A percentile compares a stretch with the other conserved stretches of the same genome.
Conservation (phyloP, 1,140 invertebrate genomes). For the Lucilia sericata region DNA sequence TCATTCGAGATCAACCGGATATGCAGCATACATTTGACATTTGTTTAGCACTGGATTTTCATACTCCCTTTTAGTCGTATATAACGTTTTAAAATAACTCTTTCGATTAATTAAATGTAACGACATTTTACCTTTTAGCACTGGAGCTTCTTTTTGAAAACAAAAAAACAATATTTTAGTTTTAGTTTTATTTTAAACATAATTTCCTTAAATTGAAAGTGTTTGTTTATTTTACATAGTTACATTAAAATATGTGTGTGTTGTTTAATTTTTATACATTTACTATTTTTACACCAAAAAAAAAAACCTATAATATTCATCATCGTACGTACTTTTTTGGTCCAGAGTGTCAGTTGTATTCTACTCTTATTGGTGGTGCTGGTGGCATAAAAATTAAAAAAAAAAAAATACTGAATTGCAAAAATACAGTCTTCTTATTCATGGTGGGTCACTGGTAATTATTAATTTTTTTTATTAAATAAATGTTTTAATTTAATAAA, state of each 20-base stretch:
- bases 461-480: slow-evolving; percentile 49
- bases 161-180: not conserved
- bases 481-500: slow-evolving; percentile 46
- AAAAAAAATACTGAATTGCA: slow-evolving; percentile 32
- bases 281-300: not conserved
- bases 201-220: not conserved
- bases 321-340: slow-evolving; percentile 31
- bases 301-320: slow-evolving; percentile 23
- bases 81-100: too few relatives aligned
- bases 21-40: too few relatives aligned
- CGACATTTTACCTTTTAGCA: not conserved
- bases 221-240: slow-evolving; percentile 3
- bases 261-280: slow-evolving; percentile 13
- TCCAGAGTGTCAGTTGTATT: slow-evolving; percentile 46
- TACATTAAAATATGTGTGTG: slow-evolving; percentile 7
- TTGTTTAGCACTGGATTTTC: too few relatives aligned
- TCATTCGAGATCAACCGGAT: too few relatives aligned
- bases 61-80: too few relatives aligned
- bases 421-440: slow-evolving; percentile 33
- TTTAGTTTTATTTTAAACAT: not conserved
- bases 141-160: not conserved
- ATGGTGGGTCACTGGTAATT: slow-evolving; percentile 46
- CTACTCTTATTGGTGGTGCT: slow-evolving; percentile 46
- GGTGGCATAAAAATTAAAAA: slow-evolving; percentile 42
- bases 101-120: too few relatives aligned